Percentiles rank a stretch among this genome's conserved stretches.
These are phyloP conservation scores for Phrynocephalus versicolor DNA, from an alignment of 2,113 vertebrate species.

Conservation along the genomic window DNA sequence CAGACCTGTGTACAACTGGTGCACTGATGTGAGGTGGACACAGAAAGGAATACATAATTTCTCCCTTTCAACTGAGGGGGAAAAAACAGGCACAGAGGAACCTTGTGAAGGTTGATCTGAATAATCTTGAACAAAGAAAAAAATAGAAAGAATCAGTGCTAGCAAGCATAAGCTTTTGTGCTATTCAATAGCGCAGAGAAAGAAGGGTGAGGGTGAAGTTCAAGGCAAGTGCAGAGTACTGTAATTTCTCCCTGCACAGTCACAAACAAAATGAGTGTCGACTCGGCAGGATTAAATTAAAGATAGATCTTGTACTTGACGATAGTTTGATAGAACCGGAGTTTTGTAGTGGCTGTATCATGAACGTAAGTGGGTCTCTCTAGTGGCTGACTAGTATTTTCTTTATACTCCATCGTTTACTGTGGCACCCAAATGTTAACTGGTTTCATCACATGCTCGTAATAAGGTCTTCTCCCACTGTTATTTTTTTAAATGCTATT, in stretches of 20 bases:
- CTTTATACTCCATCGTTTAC: slow-evolving; percentile 72
- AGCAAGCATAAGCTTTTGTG: slow-evolving; percentile 66
- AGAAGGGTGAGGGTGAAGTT: slow-evolving; percentile 71
- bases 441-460: slow-evolving; percentile 64
- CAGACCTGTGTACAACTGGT: neutral
- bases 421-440: slow-evolving; percentile 68
- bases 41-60: neutral
- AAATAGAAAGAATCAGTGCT: slow-evolving; percentile 40
- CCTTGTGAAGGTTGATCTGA: slow-evolving; percentile 55
- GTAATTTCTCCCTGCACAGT: slow-evolving; percentile 69
- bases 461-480: slow-evolving; percentile 56
- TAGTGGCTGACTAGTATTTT: slow-evolving; percentile 70
- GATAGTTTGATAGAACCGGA: slow-evolving; percentile 68
- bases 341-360: slow-evolving; percentile 72
- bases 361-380: slow-evolving; percentile 73
- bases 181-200: slow-evolving; percentile 68
- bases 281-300: slow-evolving; percentile 74
- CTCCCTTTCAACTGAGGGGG: slow-evolving; percentile 28
- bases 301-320: slow-evolving; percentile 70
- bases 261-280: slow-evolving; percentile 71
- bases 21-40: neutral
- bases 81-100: slow-evolving; percentile 27
- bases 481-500: slow-evolving; percentile 56
- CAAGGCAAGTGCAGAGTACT: slow-evolving; percentile 68
- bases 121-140: slow-evolving; percentile 49